Percentiles rank a stretch among this genome's conserved stretches.
These are phyloP conservation scores for Larimichthys crocea DNA, from an alignment of 2,113 vertebrate genomes.

Conservation along the genomic window DNA sequence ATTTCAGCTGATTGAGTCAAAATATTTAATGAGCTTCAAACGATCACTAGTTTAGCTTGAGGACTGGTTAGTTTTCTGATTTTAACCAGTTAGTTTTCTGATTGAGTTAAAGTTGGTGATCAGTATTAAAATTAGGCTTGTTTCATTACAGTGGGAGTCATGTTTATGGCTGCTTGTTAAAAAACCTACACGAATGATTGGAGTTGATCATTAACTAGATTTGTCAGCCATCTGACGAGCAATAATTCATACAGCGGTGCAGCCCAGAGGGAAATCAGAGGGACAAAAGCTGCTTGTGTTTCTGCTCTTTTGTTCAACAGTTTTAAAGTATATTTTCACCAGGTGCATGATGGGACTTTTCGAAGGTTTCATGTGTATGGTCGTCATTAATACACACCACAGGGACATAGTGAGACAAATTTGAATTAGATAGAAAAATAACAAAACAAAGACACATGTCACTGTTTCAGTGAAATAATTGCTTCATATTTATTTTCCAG, in stretches of 20 bases:
- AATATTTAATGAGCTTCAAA: neutral
- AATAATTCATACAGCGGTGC: neutral
- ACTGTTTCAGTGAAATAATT: neutral
- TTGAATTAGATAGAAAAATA: neutral
- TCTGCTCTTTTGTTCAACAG: no score
- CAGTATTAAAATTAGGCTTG: neutral
- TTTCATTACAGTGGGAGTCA: slow-evolving; percentile 1
- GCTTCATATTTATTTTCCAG: neutral
- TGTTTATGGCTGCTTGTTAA: slow-evolving; percentile 32
- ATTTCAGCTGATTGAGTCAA: neutral
- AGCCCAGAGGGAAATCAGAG: neutral
- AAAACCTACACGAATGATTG: neutral
- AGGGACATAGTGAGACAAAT: no score
- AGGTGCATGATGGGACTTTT: no score
- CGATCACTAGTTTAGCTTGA: neutral
- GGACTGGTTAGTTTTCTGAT: neutral
- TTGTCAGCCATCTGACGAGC: neutral
- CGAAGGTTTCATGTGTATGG: no score
- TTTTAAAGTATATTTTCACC: no score
- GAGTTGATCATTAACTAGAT: slow-evolving; percentile 46
- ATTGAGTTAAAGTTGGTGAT: neutral
- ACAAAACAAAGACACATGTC: neutral
- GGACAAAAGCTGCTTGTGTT: no score
- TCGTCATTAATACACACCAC: neutral
- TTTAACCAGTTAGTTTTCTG: neutral